phyloP scores from a whole-genome alignment of 2,888 invertebrate genomes.

The Mesorhabditis spiculigera region DNA sequence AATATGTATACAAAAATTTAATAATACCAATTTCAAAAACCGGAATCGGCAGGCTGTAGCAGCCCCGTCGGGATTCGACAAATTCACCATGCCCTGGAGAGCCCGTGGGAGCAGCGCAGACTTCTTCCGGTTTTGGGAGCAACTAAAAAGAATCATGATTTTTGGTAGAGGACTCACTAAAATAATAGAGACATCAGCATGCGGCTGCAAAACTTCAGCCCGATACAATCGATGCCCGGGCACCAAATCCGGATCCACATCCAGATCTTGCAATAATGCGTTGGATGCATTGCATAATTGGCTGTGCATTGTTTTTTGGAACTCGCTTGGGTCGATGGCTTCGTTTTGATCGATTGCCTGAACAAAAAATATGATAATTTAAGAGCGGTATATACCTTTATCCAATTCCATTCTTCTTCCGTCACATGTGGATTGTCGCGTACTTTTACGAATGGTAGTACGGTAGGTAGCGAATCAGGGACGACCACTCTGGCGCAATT shows the following conservation, averaged over 20 bases:
- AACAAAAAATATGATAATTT: conserved; percentile 11
- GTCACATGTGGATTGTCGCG: conserved; percentile 87
- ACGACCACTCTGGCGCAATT: conserved; percentile 71
- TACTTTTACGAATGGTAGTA: conserved; percentile 86
- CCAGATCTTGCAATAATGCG: conserved; percentile 44
- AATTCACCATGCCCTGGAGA: conserved; percentile 64
- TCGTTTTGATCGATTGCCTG: conserved; percentile 32
- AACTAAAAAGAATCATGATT: conserved; percentile 61
- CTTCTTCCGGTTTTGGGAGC: conserved; percentile 60
- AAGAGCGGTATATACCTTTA: conserved; percentile 22
- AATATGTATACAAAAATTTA: conserved; percentile 5
- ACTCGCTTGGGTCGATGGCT: conserved; percentile 40
- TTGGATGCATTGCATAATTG: conserved; percentile 32
- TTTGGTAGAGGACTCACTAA: conserved; percentile 67
- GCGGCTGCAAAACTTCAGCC: conserved; percentile 86
- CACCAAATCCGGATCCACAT: conserved; percentile 62
- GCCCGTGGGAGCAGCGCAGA: conserved; percentile 75
- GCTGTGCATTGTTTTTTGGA: conserved; percentile 61
- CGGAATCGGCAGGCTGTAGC: conserved; percentile 85
- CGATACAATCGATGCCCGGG: conserved; percentile 84
- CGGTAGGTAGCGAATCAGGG: conserved; percentile 85
- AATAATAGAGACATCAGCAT: conserved; percentile 82
- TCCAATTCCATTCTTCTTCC: conserved; percentile 91
- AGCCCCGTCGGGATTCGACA: conserved; percentile 76
- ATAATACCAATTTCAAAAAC: conserved; percentile 66